These are phyloP conservation scores for Apamea crenata DNA, from an alignment of 2,888 invertebrate species.

Conservation along the genomic window DNA sequence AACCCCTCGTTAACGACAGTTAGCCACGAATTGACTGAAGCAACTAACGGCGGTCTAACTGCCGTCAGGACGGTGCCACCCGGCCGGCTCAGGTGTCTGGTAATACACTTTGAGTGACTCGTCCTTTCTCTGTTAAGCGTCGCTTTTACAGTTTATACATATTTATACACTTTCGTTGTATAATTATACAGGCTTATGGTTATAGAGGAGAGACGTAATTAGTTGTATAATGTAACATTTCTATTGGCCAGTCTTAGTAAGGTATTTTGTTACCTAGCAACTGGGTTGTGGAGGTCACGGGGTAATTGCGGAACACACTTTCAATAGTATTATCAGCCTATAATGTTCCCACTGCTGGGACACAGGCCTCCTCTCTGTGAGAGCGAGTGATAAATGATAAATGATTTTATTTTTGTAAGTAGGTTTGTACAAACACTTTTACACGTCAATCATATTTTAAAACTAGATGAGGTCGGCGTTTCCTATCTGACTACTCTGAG, in stretches of 20 bases:
- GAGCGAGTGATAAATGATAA: too few species aligned
- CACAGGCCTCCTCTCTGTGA: too few species aligned
- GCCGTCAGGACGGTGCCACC: constrained; percentile 40
- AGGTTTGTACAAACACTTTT: too few species aligned
- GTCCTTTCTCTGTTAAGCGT: constrained; percentile 69
- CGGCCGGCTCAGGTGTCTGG: constrained; percentile 80
- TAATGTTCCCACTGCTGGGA: too few species aligned
- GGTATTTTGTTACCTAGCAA: not conserved
- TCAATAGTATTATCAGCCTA: too few species aligned
- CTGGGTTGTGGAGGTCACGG: not conserved
- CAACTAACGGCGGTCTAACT: not conserved
- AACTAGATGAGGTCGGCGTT: too few species aligned
- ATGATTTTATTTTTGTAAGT: too few species aligned
- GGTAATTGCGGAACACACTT: too few species aligned
- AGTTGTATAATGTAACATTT: constrained; percentile 2
- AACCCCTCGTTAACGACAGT: constrained; percentile 8
- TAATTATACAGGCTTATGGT: constrained; percentile 46
- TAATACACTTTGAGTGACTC: constrained; percentile 84
- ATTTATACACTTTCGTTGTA: constrained; percentile 48
- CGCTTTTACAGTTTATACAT: constrained; percentile 58
- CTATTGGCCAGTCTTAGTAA: not conserved
- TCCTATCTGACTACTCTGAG: too few species aligned
- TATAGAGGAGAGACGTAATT: constrained; percentile 13
- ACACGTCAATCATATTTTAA: too few species aligned
- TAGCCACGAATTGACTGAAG: not conserved